phyloP scores from a whole-genome alignment of 1,140 invertebrate genomes.

The Cyclargus thomasi region DNA sequence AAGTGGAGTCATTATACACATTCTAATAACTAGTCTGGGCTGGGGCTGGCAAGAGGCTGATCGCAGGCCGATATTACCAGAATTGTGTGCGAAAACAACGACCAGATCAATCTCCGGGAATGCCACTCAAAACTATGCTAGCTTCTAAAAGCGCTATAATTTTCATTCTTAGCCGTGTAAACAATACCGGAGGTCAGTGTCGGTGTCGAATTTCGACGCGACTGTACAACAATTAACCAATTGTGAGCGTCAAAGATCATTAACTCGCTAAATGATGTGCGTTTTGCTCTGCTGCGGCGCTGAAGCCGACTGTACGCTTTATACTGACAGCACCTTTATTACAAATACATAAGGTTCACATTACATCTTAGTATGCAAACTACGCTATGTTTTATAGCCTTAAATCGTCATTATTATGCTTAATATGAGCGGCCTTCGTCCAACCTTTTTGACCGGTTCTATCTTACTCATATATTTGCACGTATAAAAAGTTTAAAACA shows the following conservation, averaged over 20 bases:
- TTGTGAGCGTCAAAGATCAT: conserved; percentile 16
- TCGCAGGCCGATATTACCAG: too few species aligned
- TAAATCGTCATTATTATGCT: conserved; percentile 10
- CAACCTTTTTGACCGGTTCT: conserved; percentile 9
- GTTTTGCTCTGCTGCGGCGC: conserved; percentile 8
- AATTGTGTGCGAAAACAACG: too few species aligned
- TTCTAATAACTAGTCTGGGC: too few species aligned
- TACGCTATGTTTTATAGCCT: conserved; percentile 12
- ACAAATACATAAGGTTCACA: too few species aligned
- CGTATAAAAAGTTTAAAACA: background rate
- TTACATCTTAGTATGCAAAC: conserved; percentile 2
- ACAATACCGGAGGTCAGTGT: background rate
- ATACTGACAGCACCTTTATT: too few species aligned
- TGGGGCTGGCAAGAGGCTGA: too few species aligned
- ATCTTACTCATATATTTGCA: conserved; percentile 7
- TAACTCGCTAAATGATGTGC: conserved; percentile 8
- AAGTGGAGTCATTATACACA: too few species aligned
- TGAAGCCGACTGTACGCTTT: background rate
- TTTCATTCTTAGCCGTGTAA: background rate
- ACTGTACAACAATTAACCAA: conserved; percentile 7
- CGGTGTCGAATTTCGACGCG: background rate
- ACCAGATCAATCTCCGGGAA: too few species aligned
- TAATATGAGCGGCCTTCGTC: conserved; percentile 1
- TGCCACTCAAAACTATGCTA: too few species aligned
- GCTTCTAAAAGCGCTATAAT: background rate